Conservation (phyloP, 1,140 invertebrate species). For the Calliopsis andreniformis region DNA sequence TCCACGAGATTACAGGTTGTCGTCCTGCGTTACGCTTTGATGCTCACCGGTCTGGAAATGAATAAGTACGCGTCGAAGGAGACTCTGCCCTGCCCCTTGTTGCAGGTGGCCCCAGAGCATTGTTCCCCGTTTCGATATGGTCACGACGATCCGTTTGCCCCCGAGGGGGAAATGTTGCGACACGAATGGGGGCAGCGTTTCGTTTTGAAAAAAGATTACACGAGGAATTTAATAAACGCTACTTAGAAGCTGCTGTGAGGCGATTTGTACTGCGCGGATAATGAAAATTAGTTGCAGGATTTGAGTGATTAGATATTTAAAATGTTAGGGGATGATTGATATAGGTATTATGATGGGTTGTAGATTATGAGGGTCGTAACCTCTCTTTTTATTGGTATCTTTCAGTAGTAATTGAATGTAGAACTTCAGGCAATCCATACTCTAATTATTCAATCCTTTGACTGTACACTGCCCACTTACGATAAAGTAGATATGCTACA, state of each 20-base stretch:
- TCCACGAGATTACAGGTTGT: slow-evolving; percentile 54
- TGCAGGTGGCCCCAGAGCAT: slow-evolving; percentile 41
- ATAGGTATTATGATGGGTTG: too few species aligned
- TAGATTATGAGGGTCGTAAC: too few species aligned
- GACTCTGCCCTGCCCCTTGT: slow-evolving; percentile 28
- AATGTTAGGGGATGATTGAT: too few species aligned
- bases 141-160: neutral
- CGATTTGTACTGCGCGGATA: neutral
- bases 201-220: slow-evolving; percentile 16
- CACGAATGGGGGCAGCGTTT: neutral
- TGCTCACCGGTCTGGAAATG: slow-evolving; percentile 53
- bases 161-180: neutral
- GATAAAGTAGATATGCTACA: too few species aligned
- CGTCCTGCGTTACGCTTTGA: slow-evolving; percentile 36
- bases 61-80: slow-evolving; percentile 52
- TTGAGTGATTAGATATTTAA: too few species aligned
- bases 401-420: too few species aligned
- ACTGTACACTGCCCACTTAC: too few species aligned
- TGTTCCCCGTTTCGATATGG: slow-evolving; percentile 33
- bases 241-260: slow-evolving; percentile 8
- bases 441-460: too few species aligned
- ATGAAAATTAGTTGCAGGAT: too few species aligned
- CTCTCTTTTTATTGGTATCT: too few species aligned
- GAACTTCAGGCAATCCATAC: too few species aligned
- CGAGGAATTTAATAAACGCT: slow-evolving; percentile 37